Conservation (phyloP, 2,797 vertebrate species). For the Squalus acanthias region DNA sequence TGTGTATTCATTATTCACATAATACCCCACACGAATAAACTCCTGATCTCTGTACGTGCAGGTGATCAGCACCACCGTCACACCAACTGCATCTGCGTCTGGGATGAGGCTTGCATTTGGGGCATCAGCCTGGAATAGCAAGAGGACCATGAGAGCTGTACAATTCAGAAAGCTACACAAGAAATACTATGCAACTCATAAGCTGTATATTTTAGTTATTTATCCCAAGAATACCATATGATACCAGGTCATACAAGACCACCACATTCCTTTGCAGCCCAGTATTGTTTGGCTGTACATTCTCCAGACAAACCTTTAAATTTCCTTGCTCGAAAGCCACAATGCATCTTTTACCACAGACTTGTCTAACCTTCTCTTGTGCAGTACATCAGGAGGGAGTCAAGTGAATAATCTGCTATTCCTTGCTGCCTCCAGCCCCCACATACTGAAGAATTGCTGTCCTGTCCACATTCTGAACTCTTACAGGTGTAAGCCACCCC, state of each 20-base stretch:
- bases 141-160: background rate
- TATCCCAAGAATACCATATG: too few relatives aligned
- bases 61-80: conserved; percentile 85
- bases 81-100: conserved; percentile 83
- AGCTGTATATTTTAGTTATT: background rate
- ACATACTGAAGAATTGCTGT: background rate
- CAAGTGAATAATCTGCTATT: background rate
- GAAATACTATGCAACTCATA: background rate
- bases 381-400: background rate
- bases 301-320: background rate
- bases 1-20: conserved; percentile 88
- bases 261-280: background rate
- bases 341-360: background rate
- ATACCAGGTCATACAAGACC: background rate
- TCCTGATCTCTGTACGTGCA: conserved; percentile 86
- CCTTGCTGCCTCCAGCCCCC: background rate
- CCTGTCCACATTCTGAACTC: background rate
- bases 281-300: background rate
- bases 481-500: too few relatives aligned
- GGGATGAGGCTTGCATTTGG: conserved; percentile 80
- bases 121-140: conserved; percentile 71
- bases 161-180: background rate
- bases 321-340: background rate
- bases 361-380: background rate
- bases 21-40: conserved; percentile 89